A percentile compares a stretch with the other conserved stretches of the same genome.
Conservation (phyloP, 2,113 vertebrate genomes). For the Onychorhynchus coronatus region DNA sequence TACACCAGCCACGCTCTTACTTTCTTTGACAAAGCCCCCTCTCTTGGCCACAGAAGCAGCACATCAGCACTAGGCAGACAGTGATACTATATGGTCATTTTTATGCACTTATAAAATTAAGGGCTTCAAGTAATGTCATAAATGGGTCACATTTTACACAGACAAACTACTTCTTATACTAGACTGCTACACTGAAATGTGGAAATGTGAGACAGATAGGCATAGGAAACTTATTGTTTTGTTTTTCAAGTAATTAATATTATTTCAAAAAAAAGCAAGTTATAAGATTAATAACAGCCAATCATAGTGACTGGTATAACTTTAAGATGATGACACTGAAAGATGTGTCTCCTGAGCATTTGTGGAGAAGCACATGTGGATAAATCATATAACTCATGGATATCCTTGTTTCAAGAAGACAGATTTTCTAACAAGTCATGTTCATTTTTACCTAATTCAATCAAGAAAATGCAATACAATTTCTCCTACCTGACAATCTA, state of each 20-base stretch:
- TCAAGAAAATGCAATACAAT: neutral
- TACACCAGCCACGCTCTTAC: neutral
- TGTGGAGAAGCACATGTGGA: neutral
- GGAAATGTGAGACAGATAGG: neutral
- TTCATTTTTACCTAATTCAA: neutral
- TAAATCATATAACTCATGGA: neutral
- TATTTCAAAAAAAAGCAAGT: neutral
- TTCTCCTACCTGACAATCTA: neutral
- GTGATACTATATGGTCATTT: neutral
- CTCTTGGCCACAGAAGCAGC: neutral
- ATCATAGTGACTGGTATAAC: neutral
- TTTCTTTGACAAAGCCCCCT: neutral
- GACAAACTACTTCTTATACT: neutral
- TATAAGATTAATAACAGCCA: neutral
- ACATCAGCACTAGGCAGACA: neutral
- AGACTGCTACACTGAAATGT: neutral
- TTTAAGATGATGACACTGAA: neutral
- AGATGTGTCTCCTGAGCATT: neutral
- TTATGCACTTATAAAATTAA: neutral
- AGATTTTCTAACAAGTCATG: neutral
- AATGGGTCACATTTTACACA: neutral
- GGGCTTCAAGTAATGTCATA: neutral
- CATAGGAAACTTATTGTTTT: neutral
- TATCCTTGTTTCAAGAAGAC: neutral
- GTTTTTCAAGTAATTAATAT: neutral